Conservation (phyloP, 1,140 invertebrate species). For the Daktulosphaira vitifoliae region DNA sequence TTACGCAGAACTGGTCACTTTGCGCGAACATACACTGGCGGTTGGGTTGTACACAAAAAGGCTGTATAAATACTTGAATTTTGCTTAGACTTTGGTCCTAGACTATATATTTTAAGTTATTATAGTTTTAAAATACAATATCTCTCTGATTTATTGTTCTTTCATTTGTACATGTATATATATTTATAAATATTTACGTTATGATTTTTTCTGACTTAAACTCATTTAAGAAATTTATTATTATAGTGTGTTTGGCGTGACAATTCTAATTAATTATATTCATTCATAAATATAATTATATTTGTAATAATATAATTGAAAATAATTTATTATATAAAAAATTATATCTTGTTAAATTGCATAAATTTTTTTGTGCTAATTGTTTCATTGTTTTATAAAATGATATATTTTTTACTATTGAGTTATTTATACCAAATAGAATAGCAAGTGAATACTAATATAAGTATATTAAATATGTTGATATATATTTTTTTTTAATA, state of each 20-base stretch:
- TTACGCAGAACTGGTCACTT: conserved; percentile 39
- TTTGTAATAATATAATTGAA: conserved; percentile 26
- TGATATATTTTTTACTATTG: conserved; percentile 33
- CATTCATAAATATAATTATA: conserved; percentile 17
- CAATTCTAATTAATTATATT: conserved; percentile 15
- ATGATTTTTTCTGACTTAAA: not conserved
- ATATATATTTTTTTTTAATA: no score
- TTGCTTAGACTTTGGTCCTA: conserved; percentile 31
- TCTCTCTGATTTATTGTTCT: conserved; percentile 12
- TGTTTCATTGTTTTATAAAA: conserved; percentile 26
- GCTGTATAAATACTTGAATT: conserved; percentile 21
- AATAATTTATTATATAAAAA: conserved; percentile 32
- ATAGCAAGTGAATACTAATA: conserved; percentile 23
- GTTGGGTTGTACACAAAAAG: conserved; percentile 37
- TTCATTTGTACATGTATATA: conserved; percentile 24
- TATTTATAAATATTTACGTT: conserved; percentile 17
- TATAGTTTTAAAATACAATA: conserved; percentile 20
- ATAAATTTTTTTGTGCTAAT: conserved; percentile 27
- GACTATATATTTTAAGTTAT: conserved; percentile 26
- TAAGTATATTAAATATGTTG: not conserved
- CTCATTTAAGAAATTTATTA: conserved; percentile 19
- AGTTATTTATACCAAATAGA: conserved; percentile 22
- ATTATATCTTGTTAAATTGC: conserved; percentile 29
- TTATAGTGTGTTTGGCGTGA: conserved; percentile 13
- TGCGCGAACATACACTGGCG: conserved; percentile 38